Evolutionary conservation across 2,797 vertebrate species (phyloP).

Genomic region (Platyrinchus mystaceus): DNA sequence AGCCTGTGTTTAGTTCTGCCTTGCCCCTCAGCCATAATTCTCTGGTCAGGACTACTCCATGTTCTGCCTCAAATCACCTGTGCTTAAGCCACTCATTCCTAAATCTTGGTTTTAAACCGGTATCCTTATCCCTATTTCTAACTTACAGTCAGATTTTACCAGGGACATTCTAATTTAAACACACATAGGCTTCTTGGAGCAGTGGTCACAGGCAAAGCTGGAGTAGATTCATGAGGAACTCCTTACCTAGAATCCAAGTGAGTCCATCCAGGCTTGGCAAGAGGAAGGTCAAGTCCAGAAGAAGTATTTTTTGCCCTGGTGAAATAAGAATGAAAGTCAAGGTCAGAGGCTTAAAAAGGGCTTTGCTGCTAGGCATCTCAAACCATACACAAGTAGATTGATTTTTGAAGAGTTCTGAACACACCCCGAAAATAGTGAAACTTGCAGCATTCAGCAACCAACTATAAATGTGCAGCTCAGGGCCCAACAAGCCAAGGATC

Average conservation of each 20-base stretch:
- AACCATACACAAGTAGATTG: not conserved
- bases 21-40: not conserved
- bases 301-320: not conserved
- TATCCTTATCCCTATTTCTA: not conserved
- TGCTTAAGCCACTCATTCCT: not conserved
- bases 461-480: not conserved
- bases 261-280: not conserved
- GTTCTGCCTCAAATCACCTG: not conserved
- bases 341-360: not conserved
- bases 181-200: not conserved
- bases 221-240: not conserved
- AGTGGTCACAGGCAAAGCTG: not conserved
- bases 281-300: not conserved
- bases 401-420: not conserved
- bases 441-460: accelerated
- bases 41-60: not conserved
- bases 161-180: not conserved
- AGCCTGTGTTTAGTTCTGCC: not conserved
- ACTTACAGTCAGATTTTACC: not conserved
- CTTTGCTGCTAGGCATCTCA: not conserved
- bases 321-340: not conserved
- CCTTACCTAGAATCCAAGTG: not conserved
- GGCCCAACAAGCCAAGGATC: not conserved
- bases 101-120: not conserved
- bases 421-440: not conserved